A percentile compares a stretch with the other conserved stretches of the same genome.
Evolutionary conservation across 1,140 invertebrate genomes (phyloP).

Genomic region (Paracyclopina nana): DNA sequence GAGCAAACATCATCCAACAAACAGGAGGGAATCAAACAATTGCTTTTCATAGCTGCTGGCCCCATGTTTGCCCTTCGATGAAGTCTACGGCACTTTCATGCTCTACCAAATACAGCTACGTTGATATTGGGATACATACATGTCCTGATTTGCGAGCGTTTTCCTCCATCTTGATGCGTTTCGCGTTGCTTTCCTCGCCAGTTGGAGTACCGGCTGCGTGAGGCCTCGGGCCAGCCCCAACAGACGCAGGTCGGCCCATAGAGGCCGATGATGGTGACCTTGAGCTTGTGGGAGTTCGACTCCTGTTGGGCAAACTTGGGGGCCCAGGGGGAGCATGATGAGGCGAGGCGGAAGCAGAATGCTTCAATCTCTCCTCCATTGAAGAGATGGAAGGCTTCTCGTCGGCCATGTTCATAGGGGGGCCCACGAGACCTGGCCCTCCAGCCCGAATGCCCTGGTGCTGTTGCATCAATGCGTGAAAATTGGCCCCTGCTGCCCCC

Average conservation of each 20-base stretch:
- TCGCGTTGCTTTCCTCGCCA: slow-evolving; percentile 12
- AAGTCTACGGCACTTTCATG: no score
- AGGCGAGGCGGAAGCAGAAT: slow-evolving; percentile 12
- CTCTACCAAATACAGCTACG: no score
- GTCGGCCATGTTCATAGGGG: not conserved
- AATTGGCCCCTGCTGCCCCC: slow-evolving; percentile 16
- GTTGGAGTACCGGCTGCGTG: no score
- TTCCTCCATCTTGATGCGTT: slow-evolving; percentile 14
- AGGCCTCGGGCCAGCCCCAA: slow-evolving; percentile 7
- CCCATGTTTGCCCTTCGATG: not conserved
- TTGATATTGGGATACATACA: slow-evolving; percentile 10
- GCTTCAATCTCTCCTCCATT: slow-evolving; percentile 15
- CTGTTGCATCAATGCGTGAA: slow-evolving; percentile 17
- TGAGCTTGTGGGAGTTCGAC: no score
- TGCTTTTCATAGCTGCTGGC: not conserved
- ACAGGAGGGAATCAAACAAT: slow-evolving; percentile 3
- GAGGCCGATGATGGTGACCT: no score
- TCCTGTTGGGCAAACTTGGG: not conserved
- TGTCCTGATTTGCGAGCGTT: slow-evolving; percentile 13
- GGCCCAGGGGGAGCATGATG: not conserved
- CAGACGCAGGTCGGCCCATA: no score
- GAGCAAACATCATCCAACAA: slow-evolving; percentile 7
- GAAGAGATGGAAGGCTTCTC: slow-evolving; percentile 8
- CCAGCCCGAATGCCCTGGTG: slow-evolving; percentile 13
- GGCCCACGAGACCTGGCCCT: not conserved